A percentile compares a stretch with the other conserved stretches of the same genome.
phyloP scores from a whole-genome alignment of 2,113 vertebrate genomes.

The Proterorhinus semilunaris region DNA sequence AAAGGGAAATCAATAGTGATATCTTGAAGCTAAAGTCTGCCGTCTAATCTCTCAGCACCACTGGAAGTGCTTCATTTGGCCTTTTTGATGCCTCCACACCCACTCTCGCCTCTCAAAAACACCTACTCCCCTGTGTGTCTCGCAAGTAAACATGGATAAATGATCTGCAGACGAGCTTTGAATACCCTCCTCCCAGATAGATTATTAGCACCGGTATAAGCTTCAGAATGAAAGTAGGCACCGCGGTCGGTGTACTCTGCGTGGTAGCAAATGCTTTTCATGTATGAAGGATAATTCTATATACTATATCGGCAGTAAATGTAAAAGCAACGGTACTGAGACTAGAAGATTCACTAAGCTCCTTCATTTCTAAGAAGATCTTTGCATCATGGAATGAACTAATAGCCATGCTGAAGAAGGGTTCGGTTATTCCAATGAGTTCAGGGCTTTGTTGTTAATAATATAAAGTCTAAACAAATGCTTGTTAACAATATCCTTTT shows the following conservation, averaged over 20 bases:
- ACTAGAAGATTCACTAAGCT: too few species aligned
- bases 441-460: too few species aligned
- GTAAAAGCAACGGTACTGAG: neutral
- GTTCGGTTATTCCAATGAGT: too few species aligned
- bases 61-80: slow-evolving; percentile 79
- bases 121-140: slow-evolving; percentile 60
- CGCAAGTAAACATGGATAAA: slow-evolving; percentile 67
- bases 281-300: too few species aligned
- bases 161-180: slow-evolving; percentile 51
- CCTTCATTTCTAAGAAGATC: neutral
- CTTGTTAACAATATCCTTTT: too few species aligned
- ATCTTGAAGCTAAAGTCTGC: slow-evolving; percentile 72
- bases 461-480: too few species aligned
- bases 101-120: slow-evolving; percentile 59
- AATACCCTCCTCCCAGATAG: slow-evolving; percentile 41
- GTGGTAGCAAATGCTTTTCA: neutral
- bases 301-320: neutral
- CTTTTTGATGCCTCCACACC: slow-evolving; percentile 69
- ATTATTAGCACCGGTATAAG: slow-evolving; percentile 34
- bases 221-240: slow-evolving; percentile 26
- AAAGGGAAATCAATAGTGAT: slow-evolving; percentile 77
- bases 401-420: too few species aligned
- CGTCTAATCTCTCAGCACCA: slow-evolving; percentile 73
- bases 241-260: neutral
- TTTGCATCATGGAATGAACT: neutral